Conservation (phyloP, 2,113 vertebrate genomes). For the Cathartes aura region DNA sequence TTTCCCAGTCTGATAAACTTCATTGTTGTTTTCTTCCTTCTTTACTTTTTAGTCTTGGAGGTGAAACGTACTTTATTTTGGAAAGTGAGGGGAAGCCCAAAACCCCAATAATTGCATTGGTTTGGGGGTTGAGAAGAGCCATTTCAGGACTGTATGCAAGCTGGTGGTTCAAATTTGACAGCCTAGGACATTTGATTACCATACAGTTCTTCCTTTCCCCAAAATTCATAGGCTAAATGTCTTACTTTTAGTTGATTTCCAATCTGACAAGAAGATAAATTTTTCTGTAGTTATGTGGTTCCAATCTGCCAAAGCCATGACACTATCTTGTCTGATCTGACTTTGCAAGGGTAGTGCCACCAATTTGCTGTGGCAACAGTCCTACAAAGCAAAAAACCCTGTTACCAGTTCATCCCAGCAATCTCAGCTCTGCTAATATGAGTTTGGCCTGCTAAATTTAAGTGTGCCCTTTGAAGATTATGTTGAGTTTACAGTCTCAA, state of each 20-base stretch:
- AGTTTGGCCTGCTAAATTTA: neutral
- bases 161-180: neutral
- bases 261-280: neutral
- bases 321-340: neutral
- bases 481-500: neutral
- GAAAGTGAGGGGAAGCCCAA: neutral
- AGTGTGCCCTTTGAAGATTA: neutral
- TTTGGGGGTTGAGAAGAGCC: neutral
- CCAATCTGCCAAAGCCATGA: neutral
- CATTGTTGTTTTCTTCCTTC: neutral
- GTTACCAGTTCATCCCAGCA: neutral
- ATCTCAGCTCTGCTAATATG: neutral
- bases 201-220: neutral
- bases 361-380: neutral
- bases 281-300: neutral
- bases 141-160: neutral
- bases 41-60: neutral
- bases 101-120: neutral
- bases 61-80: neutral
- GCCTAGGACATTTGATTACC: neutral
- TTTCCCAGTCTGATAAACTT: neutral
- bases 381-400: neutral
- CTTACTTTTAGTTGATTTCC: neutral
- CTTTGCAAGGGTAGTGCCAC: neutral
- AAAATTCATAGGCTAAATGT: neutral